These are phyloP conservation scores for Geotrypetes seraphini DNA, from an alignment of 2,797 vertebrate species.

Conservation along the genomic window DNA sequence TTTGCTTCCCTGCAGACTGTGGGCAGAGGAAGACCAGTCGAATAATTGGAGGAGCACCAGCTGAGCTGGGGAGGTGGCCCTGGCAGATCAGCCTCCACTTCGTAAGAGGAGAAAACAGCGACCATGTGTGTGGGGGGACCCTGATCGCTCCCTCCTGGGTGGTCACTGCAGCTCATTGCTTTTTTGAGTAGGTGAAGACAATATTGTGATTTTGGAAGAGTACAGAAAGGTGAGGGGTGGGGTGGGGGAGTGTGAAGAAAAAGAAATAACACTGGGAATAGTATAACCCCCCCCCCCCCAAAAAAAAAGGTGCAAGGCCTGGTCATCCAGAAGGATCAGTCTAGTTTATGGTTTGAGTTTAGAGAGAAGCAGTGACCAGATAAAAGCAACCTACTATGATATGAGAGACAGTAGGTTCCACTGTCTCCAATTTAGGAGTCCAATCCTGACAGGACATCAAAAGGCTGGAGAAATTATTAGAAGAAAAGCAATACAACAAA, in stretches of 20 bases:
- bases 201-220: rapidly evolving
- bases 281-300: too few relatives aligned
- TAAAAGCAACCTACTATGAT: too few relatives aligned
- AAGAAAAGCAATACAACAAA: too few relatives aligned
- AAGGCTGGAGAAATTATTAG: too few relatives aligned
- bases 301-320: too few relatives aligned
- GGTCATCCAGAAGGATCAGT: too few relatives aligned
- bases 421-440: too few relatives aligned
- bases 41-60: constrained; percentile 70
- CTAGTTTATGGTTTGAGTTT: too few relatives aligned
- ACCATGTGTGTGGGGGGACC: constrained; percentile 74
- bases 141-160: constrained; percentile 72
- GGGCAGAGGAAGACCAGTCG: constrained; percentile 57
- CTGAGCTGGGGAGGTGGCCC: constrained; percentile 65
- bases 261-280: too few relatives aligned
- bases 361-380: too few relatives aligned
- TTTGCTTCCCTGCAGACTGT: constrained; percentile 56
- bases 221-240: background rate
- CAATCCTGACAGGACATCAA: too few relatives aligned
- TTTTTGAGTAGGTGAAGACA: constrained; percentile 60
- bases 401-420: too few relatives aligned
- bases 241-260: rapidly evolving
- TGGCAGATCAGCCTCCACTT: constrained; percentile 83
- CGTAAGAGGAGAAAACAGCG: constrained; percentile 1
- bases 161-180: constrained; percentile 81